Evolutionary conservation across 2,113 vertebrate genomes (phyloP).

Genomic region (Gopherus flavomarginatus): DNA sequence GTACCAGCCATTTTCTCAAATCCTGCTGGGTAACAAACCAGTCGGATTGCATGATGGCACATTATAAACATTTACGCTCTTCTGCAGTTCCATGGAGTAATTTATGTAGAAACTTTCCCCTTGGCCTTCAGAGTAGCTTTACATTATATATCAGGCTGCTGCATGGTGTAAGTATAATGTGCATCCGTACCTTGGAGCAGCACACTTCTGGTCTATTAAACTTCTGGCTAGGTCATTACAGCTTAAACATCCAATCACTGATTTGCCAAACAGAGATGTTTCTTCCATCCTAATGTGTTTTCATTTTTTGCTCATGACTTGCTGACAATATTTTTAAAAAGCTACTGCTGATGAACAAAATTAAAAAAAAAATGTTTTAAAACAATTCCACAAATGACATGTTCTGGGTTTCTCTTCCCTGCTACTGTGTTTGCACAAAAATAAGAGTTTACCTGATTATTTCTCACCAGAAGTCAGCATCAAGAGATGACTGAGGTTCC

Average conservation of each 20-base stretch:
- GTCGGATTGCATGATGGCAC: not conserved
- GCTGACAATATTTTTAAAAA: not conserved
- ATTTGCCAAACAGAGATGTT: not conserved
- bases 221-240: not conserved
- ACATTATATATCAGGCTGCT: not conserved
- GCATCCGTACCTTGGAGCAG: not conserved
- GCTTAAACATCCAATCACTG: not conserved
- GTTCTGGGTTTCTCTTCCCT: not conserved
- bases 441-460: not conserved
- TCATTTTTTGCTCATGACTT: not conserved
- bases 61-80: not conserved
- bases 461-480: not conserved
- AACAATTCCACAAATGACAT: not conserved
- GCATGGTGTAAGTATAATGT: not conserved
- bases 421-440: not conserved
- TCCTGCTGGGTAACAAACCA: not conserved
- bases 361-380: slow-evolving; percentile 17
- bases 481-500: not conserved
- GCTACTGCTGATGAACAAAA: not conserved
- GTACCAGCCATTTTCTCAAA: not conserved
- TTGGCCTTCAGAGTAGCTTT: not conserved
- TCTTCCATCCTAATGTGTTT: not conserved
- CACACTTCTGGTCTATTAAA: not conserved
- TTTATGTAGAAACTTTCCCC: slow-evolving; percentile 5
- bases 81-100: slow-evolving; percentile 5